A percentile compares a stretch with the other conserved stretches of the same genome.
phyloP scores from a whole-genome alignment of 2,888 invertebrate genomes.

The Tetramorium bicarinatum region DNA sequence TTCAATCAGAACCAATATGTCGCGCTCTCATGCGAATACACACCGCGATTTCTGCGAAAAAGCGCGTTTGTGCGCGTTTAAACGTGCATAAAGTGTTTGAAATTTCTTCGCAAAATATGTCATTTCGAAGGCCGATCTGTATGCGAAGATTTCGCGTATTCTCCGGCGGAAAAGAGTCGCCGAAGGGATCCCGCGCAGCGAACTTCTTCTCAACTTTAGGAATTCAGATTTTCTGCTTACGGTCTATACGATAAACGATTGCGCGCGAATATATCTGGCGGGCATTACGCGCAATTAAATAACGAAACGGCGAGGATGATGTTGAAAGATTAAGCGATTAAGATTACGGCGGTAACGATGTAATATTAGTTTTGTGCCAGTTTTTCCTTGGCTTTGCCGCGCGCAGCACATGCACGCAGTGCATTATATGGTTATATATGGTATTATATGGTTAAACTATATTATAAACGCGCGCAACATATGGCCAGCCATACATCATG shows the following conservation, averaged over 20 bases:
- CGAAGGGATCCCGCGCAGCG: background rate
- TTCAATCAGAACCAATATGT: constrained; percentile 68
- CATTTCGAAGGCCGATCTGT: constrained; percentile 15
- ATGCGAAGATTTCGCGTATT: constrained; percentile 6
- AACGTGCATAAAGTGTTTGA: constrained; percentile 48
- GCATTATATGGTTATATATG: constrained; percentile 35
- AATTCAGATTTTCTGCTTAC: background rate
- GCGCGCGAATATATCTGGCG: background rate
- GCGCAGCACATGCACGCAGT: constrained; percentile 1
- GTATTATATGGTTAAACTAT: constrained; percentile 43
- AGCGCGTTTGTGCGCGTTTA: constrained; percentile 37
- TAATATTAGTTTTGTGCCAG: constrained; percentile 30
- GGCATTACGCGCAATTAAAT: background rate
- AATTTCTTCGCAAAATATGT: constrained; percentile 33
- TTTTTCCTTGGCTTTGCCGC: constrained; percentile 4
- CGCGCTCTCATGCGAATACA: constrained; percentile 54
- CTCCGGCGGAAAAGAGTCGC: too few relatives aligned
- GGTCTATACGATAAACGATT: background rate
- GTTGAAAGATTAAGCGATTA: constrained; percentile 19
- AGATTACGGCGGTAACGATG: constrained; percentile 1
- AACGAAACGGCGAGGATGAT: background rate
- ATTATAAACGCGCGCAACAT: constrained; percentile 36
- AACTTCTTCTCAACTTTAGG: background rate
- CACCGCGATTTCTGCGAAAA: constrained; percentile 44
- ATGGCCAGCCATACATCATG: constrained; percentile 39